These are phyloP conservation scores for Hirudinaria manillensis DNA, from an alignment of 2,888 invertebrate genomes.

Conservation along the genomic window DNA sequence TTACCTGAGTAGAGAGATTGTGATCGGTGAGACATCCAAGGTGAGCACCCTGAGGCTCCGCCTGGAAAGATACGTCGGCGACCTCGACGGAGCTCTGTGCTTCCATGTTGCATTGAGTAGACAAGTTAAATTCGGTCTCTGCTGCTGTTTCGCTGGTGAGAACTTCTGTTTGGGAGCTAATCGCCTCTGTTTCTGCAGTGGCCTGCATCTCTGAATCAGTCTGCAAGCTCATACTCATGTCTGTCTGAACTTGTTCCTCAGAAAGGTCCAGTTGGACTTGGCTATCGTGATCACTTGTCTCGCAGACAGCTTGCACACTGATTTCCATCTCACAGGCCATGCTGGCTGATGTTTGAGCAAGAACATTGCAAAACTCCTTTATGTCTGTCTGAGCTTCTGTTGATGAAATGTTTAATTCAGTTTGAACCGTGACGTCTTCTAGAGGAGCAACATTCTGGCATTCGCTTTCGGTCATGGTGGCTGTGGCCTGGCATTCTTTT, in stretches of 20 bases:
- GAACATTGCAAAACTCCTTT: neutral
- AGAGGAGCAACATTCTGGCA: constrained; percentile 2
- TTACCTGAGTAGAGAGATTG: constrained; percentile 6
- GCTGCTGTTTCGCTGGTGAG: neutral
- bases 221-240: constrained; percentile 28
- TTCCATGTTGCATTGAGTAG: neutral
- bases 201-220: constrained; percentile 24
- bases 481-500: neutral
- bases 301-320: constrained; percentile 7
- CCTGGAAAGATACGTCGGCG: neutral
- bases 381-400: constrained; percentile 17
- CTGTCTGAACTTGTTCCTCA: constrained; percentile 24
- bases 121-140: constrained; percentile 24
- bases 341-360: constrained; percentile 15
- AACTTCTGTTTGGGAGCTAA: constrained; percentile 32
- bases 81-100: neutral
- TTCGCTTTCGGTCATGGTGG: neutral
- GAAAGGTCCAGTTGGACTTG: constrained; percentile 3
- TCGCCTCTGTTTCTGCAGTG: neutral
- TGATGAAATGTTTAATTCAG: neutral
- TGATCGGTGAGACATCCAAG: neutral
- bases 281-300: neutral
- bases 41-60: neutral
- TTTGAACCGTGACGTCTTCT: constrained; percentile 20
- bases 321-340: constrained; percentile 12